Conservation (phyloP, 2,888 invertebrate genomes). For the Diabrotica balteata region DNA sequence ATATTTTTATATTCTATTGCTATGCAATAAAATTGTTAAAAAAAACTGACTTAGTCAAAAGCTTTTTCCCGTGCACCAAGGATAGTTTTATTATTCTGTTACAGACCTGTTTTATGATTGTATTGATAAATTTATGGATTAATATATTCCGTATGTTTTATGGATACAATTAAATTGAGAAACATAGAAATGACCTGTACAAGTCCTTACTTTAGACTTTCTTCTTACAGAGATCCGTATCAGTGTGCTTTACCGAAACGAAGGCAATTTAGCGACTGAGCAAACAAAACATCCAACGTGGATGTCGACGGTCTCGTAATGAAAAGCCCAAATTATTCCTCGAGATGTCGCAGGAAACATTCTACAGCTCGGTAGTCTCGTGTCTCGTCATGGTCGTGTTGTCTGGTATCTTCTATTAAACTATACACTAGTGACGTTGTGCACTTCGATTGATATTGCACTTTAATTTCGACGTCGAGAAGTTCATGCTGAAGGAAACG, state of each 20-base stretch:
- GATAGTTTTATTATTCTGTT: no score
- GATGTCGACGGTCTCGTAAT: conserved; percentile 30
- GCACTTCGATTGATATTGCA: conserved; percentile 15
- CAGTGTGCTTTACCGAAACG: conserved; percentile 44
- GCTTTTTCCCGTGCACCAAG: no score
- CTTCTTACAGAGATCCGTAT: conserved; percentile 34
- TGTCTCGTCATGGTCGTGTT: conserved; percentile 3
- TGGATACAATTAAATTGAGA: no score
- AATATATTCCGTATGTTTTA: no score
- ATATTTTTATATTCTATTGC: no score
- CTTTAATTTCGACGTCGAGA: conserved; percentile 4
- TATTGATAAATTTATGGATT: no score
- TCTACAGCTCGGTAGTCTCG: background rate
- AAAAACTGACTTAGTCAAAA: no score
- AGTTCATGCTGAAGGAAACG: background rate
- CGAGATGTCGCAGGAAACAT: conserved; percentile 15
- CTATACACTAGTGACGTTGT: conserved; percentile 7
- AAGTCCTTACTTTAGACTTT: no score
- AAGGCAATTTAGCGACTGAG: conserved; percentile 42
- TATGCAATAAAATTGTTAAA: no score
- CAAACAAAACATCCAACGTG: conserved; percentile 34
- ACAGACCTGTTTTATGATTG: no score
- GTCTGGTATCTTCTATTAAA: conserved; percentile 7
- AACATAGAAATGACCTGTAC: no score
- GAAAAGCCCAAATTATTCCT: conserved; percentile 29